These are phyloP conservation scores for Phengaris arion DNA, from an alignment of 2,888 invertebrate species.

Conservation along the genomic window DNA sequence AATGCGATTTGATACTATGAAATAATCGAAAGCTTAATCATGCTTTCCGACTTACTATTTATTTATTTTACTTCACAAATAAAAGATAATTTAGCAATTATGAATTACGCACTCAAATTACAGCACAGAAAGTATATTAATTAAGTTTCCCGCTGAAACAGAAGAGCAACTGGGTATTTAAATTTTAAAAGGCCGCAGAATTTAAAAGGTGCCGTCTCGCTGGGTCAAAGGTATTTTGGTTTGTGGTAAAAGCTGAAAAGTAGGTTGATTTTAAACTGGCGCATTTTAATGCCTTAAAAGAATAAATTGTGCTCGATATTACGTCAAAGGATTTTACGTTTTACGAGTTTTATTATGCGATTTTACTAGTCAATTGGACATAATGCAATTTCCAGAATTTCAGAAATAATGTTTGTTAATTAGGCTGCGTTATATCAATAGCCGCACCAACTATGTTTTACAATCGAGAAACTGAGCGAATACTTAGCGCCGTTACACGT, in stretches of 20 bases:
- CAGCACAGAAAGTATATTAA: constrained; percentile 15
- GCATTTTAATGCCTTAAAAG: constrained; percentile 20
- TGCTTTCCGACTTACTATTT: too few relatives aligned
- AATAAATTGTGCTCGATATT: constrained; percentile 14
- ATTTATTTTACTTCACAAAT: not conserved
- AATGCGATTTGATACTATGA: not conserved
- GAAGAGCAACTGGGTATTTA: constrained; percentile 27
- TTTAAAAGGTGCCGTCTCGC: constrained; percentile 24
- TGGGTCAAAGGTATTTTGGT: constrained; percentile 26
- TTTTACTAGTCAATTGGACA: not conserved
- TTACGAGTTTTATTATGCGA: not conserved
- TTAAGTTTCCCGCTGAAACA: constrained; percentile 17
- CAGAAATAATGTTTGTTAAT: not conserved
- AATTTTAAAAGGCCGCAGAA: constrained; percentile 26
- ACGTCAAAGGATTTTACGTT: constrained; percentile 5
- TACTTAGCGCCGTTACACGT: too few relatives aligned
- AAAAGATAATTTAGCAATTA: not conserved
- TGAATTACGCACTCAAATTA: constrained; percentile 24
- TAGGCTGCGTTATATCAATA: not conserved
- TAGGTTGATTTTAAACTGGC: constrained; percentile 22
- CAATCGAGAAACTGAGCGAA: too few relatives aligned
- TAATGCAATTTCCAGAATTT: not conserved
- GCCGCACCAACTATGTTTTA: too few relatives aligned
- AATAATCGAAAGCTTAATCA: not conserved
- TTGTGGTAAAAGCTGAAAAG: constrained; percentile 18